Conservation (phyloP, 2,888 invertebrate species). For the Leptopilina myrica region DNA sequence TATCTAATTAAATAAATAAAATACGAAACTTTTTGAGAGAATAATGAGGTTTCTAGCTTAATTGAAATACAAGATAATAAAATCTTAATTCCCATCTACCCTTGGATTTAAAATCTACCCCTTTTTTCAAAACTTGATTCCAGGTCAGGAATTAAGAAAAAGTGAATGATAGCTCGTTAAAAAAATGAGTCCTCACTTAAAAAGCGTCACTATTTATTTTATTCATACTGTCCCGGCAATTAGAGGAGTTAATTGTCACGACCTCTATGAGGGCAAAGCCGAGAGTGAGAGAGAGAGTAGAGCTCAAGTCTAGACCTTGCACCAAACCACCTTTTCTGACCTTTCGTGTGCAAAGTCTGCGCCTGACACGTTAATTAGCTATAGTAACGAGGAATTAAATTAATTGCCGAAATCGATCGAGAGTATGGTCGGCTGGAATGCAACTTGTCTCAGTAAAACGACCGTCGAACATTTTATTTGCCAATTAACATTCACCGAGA, state of each 20-base stretch:
- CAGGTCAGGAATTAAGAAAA: background rate
- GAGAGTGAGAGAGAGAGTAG: conserved; percentile 41
- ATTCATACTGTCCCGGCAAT: conserved; percentile 54
- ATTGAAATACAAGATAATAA: no score
- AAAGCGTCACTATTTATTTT: conserved; percentile 55
- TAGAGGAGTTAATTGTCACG: conserved; percentile 57
- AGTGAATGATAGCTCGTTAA: conserved; percentile 26
- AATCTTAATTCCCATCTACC: no score
- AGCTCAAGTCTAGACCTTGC: conserved; percentile 54
- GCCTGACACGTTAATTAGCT: conserved; percentile 56
- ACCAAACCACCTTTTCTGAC: conserved; percentile 47
- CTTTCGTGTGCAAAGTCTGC: conserved; percentile 54
- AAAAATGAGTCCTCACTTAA: conserved; percentile 35
- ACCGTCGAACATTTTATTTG: conserved; percentile 28
- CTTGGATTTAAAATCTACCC: no score
- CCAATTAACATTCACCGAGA: conserved; percentile 32
- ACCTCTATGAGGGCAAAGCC: conserved; percentile 52
- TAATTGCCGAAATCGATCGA: conserved; percentile 46
- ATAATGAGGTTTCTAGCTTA: no score
- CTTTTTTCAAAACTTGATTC: background rate
- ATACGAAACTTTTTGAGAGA: no score
- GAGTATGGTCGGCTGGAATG: conserved; percentile 32
- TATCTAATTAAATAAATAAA: no score
- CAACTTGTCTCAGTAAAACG: conserved; percentile 32
- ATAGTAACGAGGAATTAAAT: conserved; percentile 52